Base-by-base conservation (phyloP, 1,140 invertebrate species). In the Listronotus oregonensis region DNA sequence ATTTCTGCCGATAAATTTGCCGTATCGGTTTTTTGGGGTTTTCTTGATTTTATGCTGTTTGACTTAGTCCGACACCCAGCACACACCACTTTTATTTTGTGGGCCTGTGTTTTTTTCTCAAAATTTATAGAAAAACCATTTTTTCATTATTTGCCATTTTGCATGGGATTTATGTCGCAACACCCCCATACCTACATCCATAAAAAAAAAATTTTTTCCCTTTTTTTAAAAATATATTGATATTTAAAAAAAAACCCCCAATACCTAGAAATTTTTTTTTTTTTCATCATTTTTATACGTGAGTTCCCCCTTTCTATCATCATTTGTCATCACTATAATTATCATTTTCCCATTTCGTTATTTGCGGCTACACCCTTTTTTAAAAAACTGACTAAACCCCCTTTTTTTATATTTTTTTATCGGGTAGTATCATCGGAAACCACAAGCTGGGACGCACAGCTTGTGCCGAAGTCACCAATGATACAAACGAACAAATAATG, bases 321-420 rank as follows among this genome's bases (percentile, higher is more conserved):
- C 49, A 51, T 51, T 51, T 27, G 21, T 51, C 21, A 51, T 31
- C 49, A 51, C 42, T 11, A 11, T 56, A 42, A 56, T 56, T 17
- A 56, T 42, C 42, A 17, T 42, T 42, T 37, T 44, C 34, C 54
- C 54, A 56, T 56, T 56, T 56, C 54, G 39, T 56, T 56, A 56
- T 39, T 18, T 14, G 27, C 31, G 21, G 14, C 17, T 43, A 42
- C 42, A 12, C n/a, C 17, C 54, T 18, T 34, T 51, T 18, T 32
- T 18, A 32, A 9, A 51, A 51, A 51, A 51, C 49, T 51, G 49
- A 56, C 37, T 31, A 34, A 40, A 44, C 54, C 15, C 54, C 37
- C 14, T 39, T 54, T 56, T 56, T 47, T 42, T 27, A 27, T 27
- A 21, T 18, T 6, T 32, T 27, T 11, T 51, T 51, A 51, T 51